Base-by-base conservation (phyloP, 2,113 vertebrate species). In the Hipposideros armiger region DNA sequence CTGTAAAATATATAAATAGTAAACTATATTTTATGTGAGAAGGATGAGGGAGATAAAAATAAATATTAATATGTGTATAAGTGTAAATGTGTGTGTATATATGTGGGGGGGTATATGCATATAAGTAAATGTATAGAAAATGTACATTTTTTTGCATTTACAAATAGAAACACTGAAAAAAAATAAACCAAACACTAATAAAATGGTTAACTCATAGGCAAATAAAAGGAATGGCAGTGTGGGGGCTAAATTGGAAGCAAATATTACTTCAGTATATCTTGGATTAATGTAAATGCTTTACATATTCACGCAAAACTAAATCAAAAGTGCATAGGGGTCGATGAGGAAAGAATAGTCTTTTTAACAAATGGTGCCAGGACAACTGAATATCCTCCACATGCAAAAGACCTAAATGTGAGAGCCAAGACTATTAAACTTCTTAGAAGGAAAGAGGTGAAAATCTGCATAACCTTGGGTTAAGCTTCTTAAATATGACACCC, bases 161-260 rank as follows among this genome's bases (percentile, higher is more conserved):
- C 52, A 83, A 83, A 74, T 14, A 91, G 42, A 90, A 87, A 83
- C 6, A 90, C 8, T 92, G 36, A 72, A 89, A 90, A 92, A 90
- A 92, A 32, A 50, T 47, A 58, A 83, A 50, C 3, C 26, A 64
- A 67, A 58, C 8, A 64, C 42, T 50, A 73, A 10, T 69, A 56
- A 90, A 91, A 77, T 45, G 22, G 40, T 32, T 36, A 72, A 72
- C 22, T 62, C 36, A 40, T 1, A 84, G 42, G 56, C 30, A 83
- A 89, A 84, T 19, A 94, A 42, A 87, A 45, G 5, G 52, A 45
- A 82, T 28, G 15, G 8, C 15, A 11, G 40, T 36, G 36, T 36
- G 77, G 28, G 26, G 10, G 30, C 4, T 13, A 77, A 76, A 10
- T 45, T 52, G n/a, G 22, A 92, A 94, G 67, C 45, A 94, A 94